Evolutionary conservation across 1,140 invertebrate genomes (phyloP), one percentile per base, ranked within the genome.

Genomic region (Diorhabda sublineata): DNA sequence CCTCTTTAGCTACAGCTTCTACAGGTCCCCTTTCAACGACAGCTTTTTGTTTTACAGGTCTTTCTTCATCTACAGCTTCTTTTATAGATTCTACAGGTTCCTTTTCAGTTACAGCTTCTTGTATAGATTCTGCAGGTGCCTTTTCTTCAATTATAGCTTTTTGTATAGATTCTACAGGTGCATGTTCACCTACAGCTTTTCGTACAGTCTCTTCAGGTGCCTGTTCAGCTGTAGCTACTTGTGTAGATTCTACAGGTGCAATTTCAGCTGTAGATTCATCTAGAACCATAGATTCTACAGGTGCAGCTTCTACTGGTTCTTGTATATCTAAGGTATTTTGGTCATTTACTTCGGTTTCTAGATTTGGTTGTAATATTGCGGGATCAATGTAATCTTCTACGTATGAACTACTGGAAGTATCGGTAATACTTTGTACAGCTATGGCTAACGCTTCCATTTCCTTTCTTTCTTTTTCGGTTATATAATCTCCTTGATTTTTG

Each of bases 401-500:
- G 56, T 64, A 64, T n/a, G 63, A 26, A 56, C 42, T 56, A 56
- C 1, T 58, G n/a, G 72, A 72, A 68, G 64, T 61, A 60, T 72
- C 71, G 5, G 68, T 74, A 9, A 70, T 74, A 26, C 73, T 74
- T 45, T 69, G 67, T 2, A 72, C 74, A 26, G 72, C 70, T 62
- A 68, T 69, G 60, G 68, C 67, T 3, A 74, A 61, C n/a, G 73
- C 70, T 64, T 74, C 73, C 69, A 74, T 74, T 59, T 72, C 69
- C 68, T 65, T 58, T 5, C 70, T 65, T 52, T 74, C 71, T 56
- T 73, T 73, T 4, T 74, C 73, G 56, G 66, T 72, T 64, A 73
- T 8, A 44, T 66, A 66, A 41, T 45, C 58, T 42, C 69, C 63
- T n/a, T 56, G 26, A 3, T 63, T 58, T 52, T 68, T 45, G 57